Conservation (phyloP, 2,888 invertebrate genomes). For the Eupithecia tripunctaria region DNA sequence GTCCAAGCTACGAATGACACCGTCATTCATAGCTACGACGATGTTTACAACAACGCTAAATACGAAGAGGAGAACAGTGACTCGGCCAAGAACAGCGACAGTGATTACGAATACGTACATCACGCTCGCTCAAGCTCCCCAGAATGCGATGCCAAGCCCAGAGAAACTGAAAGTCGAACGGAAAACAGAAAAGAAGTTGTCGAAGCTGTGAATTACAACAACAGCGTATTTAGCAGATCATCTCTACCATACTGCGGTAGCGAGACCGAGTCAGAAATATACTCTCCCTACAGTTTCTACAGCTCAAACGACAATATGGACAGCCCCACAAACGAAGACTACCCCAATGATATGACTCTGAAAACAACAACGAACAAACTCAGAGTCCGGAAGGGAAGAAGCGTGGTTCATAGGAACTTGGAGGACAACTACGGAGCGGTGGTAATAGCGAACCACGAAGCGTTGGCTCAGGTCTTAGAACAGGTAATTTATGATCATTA, state of each 20-base stretch:
- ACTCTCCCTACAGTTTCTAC: constrained; percentile 92
- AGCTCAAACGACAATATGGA: constrained; percentile 85
- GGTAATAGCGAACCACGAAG: constrained; percentile 95
- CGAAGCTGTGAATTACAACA: constrained; percentile 84
- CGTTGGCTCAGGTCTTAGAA: constrained; percentile 93
- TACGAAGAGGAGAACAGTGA: constrained; percentile 78
- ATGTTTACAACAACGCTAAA: constrained; percentile 77
- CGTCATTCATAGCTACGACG: constrained; percentile 79
- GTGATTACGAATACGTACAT: constrained; percentile 87
- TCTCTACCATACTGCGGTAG: constrained; percentile 93
- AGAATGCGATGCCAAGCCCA: constrained; percentile 86
- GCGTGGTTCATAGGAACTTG: constrained; percentile 92
- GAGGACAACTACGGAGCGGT: constrained; percentile 96
- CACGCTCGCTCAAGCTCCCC: constrained; percentile 88
- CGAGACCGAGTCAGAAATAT: constrained; percentile 93
- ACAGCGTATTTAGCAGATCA: constrained; percentile 85
- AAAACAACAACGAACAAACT: constrained; percentile 86
- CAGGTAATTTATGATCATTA: constrained; percentile 85
- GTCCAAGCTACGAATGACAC: constrained; percentile 79
- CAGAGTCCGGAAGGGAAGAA: constrained; percentile 91
- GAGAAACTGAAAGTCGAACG: constrained; percentile 62
- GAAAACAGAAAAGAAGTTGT: constrained; percentile 66
- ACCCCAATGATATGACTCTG: constrained; percentile 73
- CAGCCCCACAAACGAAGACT: constrained; percentile 72
- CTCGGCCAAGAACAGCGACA: constrained; percentile 83